Conservation (phyloP, 2,888 invertebrate genomes). For the Ctena decussata region DNA sequence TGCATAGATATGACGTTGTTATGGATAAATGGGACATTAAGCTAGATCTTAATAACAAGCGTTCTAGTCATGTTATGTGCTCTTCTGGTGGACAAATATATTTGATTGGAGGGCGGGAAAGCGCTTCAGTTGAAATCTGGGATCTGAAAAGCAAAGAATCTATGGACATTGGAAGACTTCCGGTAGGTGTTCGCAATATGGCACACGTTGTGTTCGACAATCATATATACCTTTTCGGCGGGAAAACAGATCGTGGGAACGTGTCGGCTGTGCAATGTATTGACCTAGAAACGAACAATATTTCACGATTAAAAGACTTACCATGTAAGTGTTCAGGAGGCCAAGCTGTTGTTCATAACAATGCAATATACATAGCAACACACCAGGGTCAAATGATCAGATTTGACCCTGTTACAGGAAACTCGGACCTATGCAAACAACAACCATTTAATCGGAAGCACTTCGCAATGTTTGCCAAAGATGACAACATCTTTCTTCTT, state of each 20-base stretch:
- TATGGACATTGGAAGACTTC: conserved; percentile 16
- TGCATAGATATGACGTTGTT: conserved; percentile 40
- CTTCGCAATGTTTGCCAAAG: conserved; percentile 35
- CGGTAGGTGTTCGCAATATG: conserved; percentile 20
- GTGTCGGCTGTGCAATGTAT: conserved; percentile 34
- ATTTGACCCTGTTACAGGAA: conserved; percentile 23
- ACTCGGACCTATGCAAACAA: conserved; percentile 41
- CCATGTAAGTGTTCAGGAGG: conserved; percentile 46
- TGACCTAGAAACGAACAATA: conserved; percentile 21
- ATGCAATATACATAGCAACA: conserved; percentile 41
- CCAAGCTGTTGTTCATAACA: conserved; percentile 34
- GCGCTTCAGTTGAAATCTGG: conserved; percentile 22
- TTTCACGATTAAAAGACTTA: conserved; percentile 24
- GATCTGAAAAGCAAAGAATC: conserved; percentile 12
- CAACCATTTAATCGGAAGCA: conserved; percentile 38
- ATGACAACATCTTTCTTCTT: conserved; percentile 23
- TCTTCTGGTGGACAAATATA: conserved; percentile 16
- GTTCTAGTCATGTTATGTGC: conserved; percentile 28
- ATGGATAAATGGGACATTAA: conserved; percentile 37
- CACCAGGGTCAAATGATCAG: conserved; percentile 51
- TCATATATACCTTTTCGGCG: conserved; percentile 41
- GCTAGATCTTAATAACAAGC: conserved; percentile 1
- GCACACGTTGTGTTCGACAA: conserved; percentile 6
- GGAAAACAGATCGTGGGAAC: conserved; percentile 15
- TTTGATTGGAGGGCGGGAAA: conserved; percentile 34